Evolutionary conservation across 2,888 invertebrate genomes (phyloP), one percentile per base, ranked within the genome.

Genomic region (Rhynchonema sp.): DNA sequence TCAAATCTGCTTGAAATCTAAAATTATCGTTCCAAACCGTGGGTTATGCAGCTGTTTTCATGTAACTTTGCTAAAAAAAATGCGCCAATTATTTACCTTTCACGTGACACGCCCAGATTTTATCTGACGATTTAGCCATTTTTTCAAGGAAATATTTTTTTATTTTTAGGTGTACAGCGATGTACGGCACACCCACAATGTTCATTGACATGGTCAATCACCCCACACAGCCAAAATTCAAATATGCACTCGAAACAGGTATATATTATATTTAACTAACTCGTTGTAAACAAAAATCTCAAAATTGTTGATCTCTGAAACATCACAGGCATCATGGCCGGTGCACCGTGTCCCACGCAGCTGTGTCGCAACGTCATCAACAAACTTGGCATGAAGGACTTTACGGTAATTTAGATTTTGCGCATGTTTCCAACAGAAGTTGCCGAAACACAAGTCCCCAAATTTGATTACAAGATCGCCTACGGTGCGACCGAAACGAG

Each of bases 281-380:
- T n/a, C n/a, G n/a, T n/a, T n/a, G n/a, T n/a, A n/a, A n/a, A n/a
- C n/a, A n/a, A n/a, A n/a, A n/a, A n/a, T n/a, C n/a, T n/a, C n/a
- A n/a, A n/a, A n/a, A n/a, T n/a, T n/a, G n/a, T n/a, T n/a, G n/a
- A n/a, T 38, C 38, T 38, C 17, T 38, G 6, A 29, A 57, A 66
- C 13, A 55, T 77, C 63, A 73, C 79, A 46, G 84, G 83, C 0
- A 68, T 83, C 0, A 81, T 80, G 53, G 85, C 84, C 0, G 87
- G 86, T 2, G 79, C 86, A 0, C 77, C 82, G 0, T 82, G 83
- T 62, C 81, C 85, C 1, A 65, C 70, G 23, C 73, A 75, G 60
- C 66, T 77, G 17, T 71, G 77, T 67, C 69, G 67, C 61, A 67
- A 72, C 59, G 69, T 76, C 46, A 68, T 71, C 1, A 59, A 66